Conservation (phyloP, 53 echinoderm and acorn worm species). For the Paracentrotus lividus region DNA sequence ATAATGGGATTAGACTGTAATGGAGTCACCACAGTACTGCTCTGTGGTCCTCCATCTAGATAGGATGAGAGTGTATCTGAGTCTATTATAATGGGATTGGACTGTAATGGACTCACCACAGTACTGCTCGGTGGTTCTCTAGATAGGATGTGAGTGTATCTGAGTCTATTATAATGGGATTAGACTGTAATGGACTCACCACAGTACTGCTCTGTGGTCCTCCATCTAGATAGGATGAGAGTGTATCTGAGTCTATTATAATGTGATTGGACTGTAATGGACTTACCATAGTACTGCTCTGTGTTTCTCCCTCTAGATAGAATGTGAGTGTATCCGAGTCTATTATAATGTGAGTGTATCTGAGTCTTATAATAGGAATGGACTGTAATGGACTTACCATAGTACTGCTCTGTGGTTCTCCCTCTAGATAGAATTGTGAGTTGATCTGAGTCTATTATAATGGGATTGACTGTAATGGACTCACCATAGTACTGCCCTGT, state of each 20-base stretch:
- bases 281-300: slow-evolving; percentile 94
- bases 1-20: no score
- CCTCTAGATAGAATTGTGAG: slow-evolving; percentile 92
- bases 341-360: slow-evolving; percentile 86
- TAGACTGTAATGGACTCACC: slow-evolving; percentile 71
- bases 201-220: slow-evolving; percentile 91
- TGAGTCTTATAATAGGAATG: no score
- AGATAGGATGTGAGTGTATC: slow-evolving; percentile 89
- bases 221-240: slow-evolving; percentile 87
- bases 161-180: slow-evolving; percentile 69
- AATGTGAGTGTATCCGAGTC: slow-evolving; percentile 86
- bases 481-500: slow-evolving; percentile 94
- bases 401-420: slow-evolving; percentile 89
- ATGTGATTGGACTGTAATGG: no score
- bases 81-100: no score
- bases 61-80: no score
- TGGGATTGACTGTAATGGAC: no score
- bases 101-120: slow-evolving; percentile 79
- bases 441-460: slow-evolving; percentile 78
- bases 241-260: no score
- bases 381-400: no score
- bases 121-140: slow-evolving; percentile 91
- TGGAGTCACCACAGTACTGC: no score
- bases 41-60: no score
- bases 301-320: slow-evolving; percentile 90